Conservation (phyloP, 1,140 invertebrate genomes). For the Ptiloglossa arizonensis region DNA sequence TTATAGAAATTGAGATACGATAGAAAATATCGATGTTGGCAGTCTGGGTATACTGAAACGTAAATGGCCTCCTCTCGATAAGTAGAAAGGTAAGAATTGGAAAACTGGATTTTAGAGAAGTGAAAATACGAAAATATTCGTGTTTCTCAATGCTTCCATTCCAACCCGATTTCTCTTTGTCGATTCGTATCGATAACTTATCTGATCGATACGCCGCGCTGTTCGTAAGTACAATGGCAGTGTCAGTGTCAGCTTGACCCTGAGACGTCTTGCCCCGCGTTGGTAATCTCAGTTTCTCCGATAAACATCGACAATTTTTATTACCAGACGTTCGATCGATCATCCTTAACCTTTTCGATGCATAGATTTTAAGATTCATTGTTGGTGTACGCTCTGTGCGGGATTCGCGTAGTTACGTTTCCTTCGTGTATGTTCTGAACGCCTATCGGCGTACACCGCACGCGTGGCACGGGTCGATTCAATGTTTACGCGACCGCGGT, state of each 20-base stretch:
- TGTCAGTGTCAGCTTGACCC: neutral
- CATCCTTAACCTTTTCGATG: too few relatives aligned
- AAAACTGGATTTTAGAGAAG: neutral
- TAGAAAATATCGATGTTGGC: too few relatives aligned
- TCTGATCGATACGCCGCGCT: constrained; percentile 1
- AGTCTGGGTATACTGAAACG: too few relatives aligned
- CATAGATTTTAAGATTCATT: too few relatives aligned
- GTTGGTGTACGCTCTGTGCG: too few relatives aligned
- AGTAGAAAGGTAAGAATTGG: neutral
- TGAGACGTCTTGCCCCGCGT: neutral
- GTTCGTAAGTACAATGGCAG: neutral
- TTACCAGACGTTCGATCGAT: neutral
- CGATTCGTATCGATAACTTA: neutral
- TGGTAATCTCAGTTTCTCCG: neutral
- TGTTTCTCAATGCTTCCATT: constrained; percentile 3
- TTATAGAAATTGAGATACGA: too few relatives aligned
- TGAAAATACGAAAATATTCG: neutral
- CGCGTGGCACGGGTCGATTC: too few relatives aligned
- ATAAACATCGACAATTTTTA: neutral
- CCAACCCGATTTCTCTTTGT: constrained; percentile 16
- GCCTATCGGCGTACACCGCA: too few relatives aligned
- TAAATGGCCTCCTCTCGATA: too few relatives aligned
- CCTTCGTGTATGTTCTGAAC: too few relatives aligned
- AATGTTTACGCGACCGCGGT: too few relatives aligned
- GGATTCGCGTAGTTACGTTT: too few relatives aligned